These are phyloP conservation scores for Lithophane ornitopus DNA, from an alignment of 2,888 invertebrate species.

Conservation along the genomic window DNA sequence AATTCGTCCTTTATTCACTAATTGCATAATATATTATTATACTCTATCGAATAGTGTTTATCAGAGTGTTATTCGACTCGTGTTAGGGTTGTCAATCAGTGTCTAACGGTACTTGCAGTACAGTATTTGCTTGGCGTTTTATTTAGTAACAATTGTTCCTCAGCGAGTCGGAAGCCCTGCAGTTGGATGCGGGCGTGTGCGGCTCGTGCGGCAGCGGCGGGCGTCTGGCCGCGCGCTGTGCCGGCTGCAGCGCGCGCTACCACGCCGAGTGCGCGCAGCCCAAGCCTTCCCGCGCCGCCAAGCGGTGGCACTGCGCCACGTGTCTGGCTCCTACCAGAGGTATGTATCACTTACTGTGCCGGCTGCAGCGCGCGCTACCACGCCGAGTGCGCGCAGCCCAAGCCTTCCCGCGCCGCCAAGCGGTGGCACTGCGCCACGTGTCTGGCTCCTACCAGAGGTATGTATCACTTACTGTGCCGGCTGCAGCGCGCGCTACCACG, in stretches of 20 bases:
- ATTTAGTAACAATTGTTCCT: rapidly evolving
- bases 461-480: not conserved
- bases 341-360: not conserved
- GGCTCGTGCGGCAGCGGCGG: slow-evolving; percentile 92
- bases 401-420: slow-evolving; percentile 86
- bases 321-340: slow-evolving; percentile 78
- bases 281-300: slow-evolving; percentile 85
- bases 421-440: slow-evolving; percentile 90
- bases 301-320: slow-evolving; percentile 89
- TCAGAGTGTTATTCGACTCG: no score
- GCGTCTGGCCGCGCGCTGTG: slow-evolving; percentile 91
- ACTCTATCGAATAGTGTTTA: no score
- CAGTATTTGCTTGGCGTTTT: no score
- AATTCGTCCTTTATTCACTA: no score
- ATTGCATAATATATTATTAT: no score
- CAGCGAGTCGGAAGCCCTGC: slow-evolving; percentile 67
- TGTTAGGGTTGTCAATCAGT: no score
- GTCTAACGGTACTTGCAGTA: no score
- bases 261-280: slow-evolving; percentile 92
- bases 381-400: no score
- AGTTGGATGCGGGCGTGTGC: slow-evolving; percentile 86
- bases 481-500: no score
- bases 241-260: slow-evolving; percentile 91
- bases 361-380: no score
- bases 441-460: slow-evolving; percentile 69